phyloP scores from a whole-genome alignment of 2,888 invertebrate genomes.

The Drosophila infuscata region DNA sequence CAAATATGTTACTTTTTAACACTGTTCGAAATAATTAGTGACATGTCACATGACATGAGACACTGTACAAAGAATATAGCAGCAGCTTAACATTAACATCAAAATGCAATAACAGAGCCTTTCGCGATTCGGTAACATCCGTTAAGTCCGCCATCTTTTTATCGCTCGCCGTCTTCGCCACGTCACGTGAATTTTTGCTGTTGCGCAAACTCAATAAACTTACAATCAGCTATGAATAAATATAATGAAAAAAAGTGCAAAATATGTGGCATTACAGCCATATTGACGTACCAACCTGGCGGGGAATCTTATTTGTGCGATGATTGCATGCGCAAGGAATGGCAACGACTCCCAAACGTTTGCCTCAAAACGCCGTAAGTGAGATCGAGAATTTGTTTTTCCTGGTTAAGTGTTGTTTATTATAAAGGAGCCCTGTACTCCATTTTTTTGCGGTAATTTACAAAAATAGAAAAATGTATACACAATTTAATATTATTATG shows the following conservation, averaged over 20 bases:
- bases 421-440: no score
- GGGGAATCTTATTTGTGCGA: constrained; percentile 54
- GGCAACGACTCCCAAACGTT: constrained; percentile 49
- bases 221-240: constrained; percentile 3
- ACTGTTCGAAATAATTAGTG: no score
- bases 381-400: not conserved
- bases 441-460: no score
- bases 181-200: constrained; percentile 4
- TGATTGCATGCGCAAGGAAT: constrained; percentile 58
- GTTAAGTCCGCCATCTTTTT: constrained; percentile 43
- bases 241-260: constrained; percentile 15
- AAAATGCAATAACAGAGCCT: no score
- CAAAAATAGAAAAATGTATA: no score
- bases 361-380: constrained; percentile 59
- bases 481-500: no score
- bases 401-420: no score
- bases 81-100: no score
- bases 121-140: constrained; percentile 19
- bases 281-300: constrained; percentile 60
- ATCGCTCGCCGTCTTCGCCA: not conserved
- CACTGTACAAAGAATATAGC: no score
- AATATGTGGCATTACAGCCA: constrained; percentile 26
- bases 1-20: no score
- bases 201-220: not conserved
- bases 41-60: no score